Evolutionary conservation across 2,888 invertebrate genomes (phyloP).

Genomic region (Leucozona laternaria): DNA sequence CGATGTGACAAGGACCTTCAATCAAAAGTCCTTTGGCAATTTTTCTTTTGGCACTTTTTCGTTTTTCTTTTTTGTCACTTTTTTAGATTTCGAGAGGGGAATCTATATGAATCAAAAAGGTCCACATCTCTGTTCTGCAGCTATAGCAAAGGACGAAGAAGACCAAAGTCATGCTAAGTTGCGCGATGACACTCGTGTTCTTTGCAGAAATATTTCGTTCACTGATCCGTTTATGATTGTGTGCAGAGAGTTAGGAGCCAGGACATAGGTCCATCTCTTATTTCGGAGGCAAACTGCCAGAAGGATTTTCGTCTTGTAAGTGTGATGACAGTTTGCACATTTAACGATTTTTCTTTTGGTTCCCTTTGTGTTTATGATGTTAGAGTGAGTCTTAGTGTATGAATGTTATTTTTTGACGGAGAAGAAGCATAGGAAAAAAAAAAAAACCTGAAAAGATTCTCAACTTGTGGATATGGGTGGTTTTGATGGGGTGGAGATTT

Average conservation of each 20-base stretch:
- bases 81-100: background rate
- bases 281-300: slow-evolving; percentile 33
- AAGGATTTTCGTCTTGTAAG: slow-evolving; percentile 38
- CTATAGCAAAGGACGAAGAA: slow-evolving; percentile 12
- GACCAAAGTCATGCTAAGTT: slow-evolving; percentile 43
- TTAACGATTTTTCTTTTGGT: slow-evolving; percentile 62
- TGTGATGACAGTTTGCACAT: slow-evolving; percentile 70
- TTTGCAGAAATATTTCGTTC: slow-evolving; percentile 63
- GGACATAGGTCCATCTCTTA: slow-evolving; percentile 17
- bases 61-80: background rate
- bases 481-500: slow-evolving; percentile 34
- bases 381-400: background rate
- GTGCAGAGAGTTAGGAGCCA: slow-evolving; percentile 2
- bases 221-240: slow-evolving; percentile 68
- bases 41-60: slow-evolving; percentile 42
- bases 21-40: slow-evolving; percentile 66
- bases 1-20: slow-evolving; percentile 65
- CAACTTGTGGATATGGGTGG: background rate
- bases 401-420: slow-evolving; percentile 19
- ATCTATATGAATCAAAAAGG: slow-evolving; percentile 30
- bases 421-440: slow-evolving; percentile 14
- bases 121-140: slow-evolving; percentile 11
- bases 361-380: slow-evolving; percentile 29
- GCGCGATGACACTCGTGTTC: slow-evolving; percentile 59
- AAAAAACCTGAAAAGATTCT: too few relatives aligned